phyloP scores from a whole-genome alignment of 2,797 vertebrate species.

The Eulemur albifrons region DNA sequence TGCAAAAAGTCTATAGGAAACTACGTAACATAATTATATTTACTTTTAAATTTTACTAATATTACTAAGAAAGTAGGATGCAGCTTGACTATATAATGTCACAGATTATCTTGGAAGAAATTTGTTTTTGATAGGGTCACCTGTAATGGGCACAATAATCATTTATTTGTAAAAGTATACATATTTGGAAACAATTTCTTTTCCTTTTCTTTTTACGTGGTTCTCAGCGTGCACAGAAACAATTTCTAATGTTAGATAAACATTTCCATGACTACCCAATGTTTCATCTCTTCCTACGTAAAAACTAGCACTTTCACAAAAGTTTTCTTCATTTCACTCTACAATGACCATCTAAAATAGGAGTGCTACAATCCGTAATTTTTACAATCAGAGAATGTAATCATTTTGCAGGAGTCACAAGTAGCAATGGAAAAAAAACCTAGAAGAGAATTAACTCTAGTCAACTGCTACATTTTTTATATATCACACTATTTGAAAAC shows the following conservation, averaged over 20 bases:
- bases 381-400: background rate
- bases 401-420: background rate
- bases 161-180: slow-evolving; percentile 19
- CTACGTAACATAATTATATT: background rate
- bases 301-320: background rate
- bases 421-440: background rate
- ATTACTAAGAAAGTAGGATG: background rate
- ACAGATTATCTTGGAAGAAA: background rate
- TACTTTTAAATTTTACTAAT: background rate
- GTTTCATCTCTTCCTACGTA: slow-evolving; percentile 33
- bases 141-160: background rate
- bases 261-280: slow-evolving; percentile 8
- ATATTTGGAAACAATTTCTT: background rate
- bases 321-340: background rate
- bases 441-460: background rate
- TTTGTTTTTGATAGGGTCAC: background rate
- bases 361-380: background rate
- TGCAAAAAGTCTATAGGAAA: background rate
- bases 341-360: background rate
- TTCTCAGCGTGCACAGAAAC: background rate
- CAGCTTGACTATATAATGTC: background rate
- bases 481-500: background rate
- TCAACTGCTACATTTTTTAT: background rate
- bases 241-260: slow-evolving; percentile 26
- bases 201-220: background rate